A percentile compares a stretch with the other conserved stretches of the same genome.
Conservation (phyloP, 2,113 vertebrate genomes). For the Athene noctua region DNA sequence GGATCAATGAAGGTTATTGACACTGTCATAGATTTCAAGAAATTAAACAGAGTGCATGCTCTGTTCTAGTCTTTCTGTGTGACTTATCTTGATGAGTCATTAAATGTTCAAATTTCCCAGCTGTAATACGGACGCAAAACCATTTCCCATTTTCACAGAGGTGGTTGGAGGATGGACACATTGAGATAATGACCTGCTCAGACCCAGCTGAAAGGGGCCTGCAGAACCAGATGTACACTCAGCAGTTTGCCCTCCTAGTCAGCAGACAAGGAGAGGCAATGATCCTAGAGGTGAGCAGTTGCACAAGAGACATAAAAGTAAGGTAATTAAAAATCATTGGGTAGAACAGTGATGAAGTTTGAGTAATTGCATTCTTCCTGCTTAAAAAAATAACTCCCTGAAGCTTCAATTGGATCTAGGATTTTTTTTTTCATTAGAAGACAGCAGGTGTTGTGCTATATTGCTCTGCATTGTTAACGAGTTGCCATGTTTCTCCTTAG, state of each 20-base stretch:
- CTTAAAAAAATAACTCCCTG: slow-evolving; percentile 46
- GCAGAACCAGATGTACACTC: neutral
- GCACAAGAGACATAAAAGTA: slow-evolving; percentile 43
- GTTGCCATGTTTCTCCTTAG: neutral
- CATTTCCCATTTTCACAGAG: neutral
- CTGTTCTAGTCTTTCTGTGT: neutral
- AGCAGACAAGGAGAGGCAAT: neutral
- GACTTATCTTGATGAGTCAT: neutral
- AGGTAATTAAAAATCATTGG: slow-evolving; percentile 61
- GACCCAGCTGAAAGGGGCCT: neutral
- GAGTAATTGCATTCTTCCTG: slow-evolving; percentile 47
- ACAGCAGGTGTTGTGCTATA: neutral
- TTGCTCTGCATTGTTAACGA: neutral
- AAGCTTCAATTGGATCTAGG: neutral
- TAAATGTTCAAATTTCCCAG: neutral
- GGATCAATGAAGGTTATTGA: neutral
- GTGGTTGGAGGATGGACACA: neutral
- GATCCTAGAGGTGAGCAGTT: slow-evolving; percentile 21
- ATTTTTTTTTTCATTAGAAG: slow-evolving; percentile 2
- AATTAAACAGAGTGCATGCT: neutral
- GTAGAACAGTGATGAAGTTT: slow-evolving; percentile 55
- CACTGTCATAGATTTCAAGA: neutral
- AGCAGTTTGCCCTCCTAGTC: neutral
- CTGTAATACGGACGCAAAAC: neutral
- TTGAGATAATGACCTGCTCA: neutral